A percentile compares a stretch with the other conserved stretches of the same genome.
Evolutionary conservation across 2,888 invertebrate genomes (phyloP).

Genomic region (Caenorhabditis angaria): DNA sequence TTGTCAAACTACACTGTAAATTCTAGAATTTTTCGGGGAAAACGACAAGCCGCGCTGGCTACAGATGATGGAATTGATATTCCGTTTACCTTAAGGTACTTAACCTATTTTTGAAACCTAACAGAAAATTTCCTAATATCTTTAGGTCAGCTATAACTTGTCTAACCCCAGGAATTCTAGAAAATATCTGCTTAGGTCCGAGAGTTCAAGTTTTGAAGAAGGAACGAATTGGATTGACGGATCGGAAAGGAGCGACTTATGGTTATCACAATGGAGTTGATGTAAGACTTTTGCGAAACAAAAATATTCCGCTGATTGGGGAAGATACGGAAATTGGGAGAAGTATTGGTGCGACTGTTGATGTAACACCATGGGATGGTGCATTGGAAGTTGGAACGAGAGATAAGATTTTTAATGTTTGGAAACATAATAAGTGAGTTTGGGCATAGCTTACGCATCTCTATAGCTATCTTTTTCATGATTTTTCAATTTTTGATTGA

Average conservation of each 20-base stretch:
- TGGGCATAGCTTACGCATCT: too few relatives aligned
- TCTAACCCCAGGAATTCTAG: conserved; percentile 52
- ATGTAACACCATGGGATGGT: conserved; percentile 43
- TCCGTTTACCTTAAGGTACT: conserved; percentile 52
- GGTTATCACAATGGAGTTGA: conserved; percentile 62
- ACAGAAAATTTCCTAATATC: background rate
- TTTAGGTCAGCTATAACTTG: conserved; percentile 57
- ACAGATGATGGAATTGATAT: conserved; percentile 55
- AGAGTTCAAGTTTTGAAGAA: conserved; percentile 52
- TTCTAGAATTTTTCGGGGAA: conserved; percentile 13
- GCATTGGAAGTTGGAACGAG: conserved; percentile 55
- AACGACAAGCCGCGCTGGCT: conserved; percentile 44
- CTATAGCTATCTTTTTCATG: too few relatives aligned
- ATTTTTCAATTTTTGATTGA: background rate
- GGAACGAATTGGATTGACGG: conserved; percentile 49
- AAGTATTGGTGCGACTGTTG: conserved; percentile 50
- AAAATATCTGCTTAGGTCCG: conserved; percentile 56
- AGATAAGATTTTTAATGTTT: conserved; percentile 50
- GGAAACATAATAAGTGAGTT: conserved; percentile 47
- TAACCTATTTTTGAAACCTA: background rate
- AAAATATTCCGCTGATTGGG: conserved; percentile 52
- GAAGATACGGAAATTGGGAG: conserved; percentile 58
- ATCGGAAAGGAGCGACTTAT: conserved; percentile 53
- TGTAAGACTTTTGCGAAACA: conserved; percentile 43
- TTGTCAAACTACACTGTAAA: too few relatives aligned